Evolutionary conservation across 2,888 invertebrate genomes (phyloP).

Genomic region (Nomada flava): DNA sequence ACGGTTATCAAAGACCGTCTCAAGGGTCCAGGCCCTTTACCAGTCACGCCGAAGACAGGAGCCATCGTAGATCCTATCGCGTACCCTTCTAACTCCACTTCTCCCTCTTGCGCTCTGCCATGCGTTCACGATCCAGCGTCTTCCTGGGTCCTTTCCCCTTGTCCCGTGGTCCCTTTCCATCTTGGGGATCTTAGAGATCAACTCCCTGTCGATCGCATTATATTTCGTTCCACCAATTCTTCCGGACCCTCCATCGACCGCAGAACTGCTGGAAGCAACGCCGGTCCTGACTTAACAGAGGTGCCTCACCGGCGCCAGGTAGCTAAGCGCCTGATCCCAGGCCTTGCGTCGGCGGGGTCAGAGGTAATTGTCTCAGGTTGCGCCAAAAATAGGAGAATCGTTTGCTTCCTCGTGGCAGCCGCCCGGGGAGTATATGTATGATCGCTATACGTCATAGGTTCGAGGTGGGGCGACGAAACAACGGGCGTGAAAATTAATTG

Average conservation of each 20-base stretch:
- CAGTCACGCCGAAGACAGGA: conserved; percentile 83
- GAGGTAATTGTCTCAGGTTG: background rate
- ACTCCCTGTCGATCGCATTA: conserved; percentile 63
- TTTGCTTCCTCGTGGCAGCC: background rate
- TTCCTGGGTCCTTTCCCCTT: conserved; percentile 11
- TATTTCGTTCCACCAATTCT: conserved; percentile 73
- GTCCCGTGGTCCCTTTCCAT: conserved; percentile 34
- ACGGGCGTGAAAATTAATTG: conserved; percentile 37
- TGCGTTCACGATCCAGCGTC: background rate
- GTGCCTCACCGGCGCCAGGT: conserved; percentile 34
- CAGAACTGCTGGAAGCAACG: conserved; percentile 45
- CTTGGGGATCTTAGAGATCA: background rate
- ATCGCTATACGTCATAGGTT: background rate
- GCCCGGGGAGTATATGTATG: background rate
- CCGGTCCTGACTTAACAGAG: background rate
- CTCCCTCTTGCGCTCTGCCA: conserved; percentile 23
- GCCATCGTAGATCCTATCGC: conserved; percentile 81
- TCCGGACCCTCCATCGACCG: conserved; percentile 70
- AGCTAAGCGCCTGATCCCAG: conserved; percentile 28
- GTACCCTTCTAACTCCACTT: conserved; percentile 51
- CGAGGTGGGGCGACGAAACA: background rate
- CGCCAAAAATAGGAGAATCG: background rate
- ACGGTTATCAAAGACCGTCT: conserved; percentile 77
- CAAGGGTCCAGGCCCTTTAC: conserved; percentile 71
- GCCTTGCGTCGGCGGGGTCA: conserved; percentile 8